These are phyloP conservation scores for Patagioenas fasciata DNA, from an alignment of 2,113 vertebrate genomes.

Conservation along the genomic window DNA sequence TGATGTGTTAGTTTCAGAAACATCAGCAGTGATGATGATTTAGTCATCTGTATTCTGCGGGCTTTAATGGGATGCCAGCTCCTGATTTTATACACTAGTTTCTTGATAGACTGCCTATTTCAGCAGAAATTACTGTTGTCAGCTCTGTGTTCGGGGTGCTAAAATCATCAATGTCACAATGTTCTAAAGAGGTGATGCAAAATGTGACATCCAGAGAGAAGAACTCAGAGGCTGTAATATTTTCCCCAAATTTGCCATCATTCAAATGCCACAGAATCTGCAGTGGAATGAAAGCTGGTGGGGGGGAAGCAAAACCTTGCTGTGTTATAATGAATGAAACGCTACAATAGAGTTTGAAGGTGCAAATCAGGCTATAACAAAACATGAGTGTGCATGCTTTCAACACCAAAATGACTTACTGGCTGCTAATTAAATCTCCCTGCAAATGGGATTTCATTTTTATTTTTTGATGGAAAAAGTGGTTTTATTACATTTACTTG, in stretches of 20 bases:
- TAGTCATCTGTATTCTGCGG: slow-evolving; percentile 14
- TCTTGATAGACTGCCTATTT: not conserved
- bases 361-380: slow-evolving; percentile 42
- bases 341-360: slow-evolving; percentile 13
- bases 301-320: not conserved
- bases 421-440: slow-evolving; percentile 68
- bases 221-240: not conserved
- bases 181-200: not conserved
- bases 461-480: slow-evolving; percentile 68
- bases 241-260: not conserved
- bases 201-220: not conserved
- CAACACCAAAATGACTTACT: slow-evolving; percentile 55
- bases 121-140: slow-evolving; percentile 17
- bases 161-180: not conserved
- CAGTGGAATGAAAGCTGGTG: not conserved
- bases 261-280: not conserved
- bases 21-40: not conserved
- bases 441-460: slow-evolving; percentile 71
- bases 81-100: not conserved
- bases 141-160: not conserved
- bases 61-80: slow-evolving; percentile 8
- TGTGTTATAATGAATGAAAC: not conserved
- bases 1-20: slow-evolving; percentile 11
- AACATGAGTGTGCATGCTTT: slow-evolving; percentile 43
- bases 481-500: slow-evolving; percentile 70